Evolutionary conservation across 2,113 vertebrate species (phyloP).

Genomic region (Cepphus grylle): DNA sequence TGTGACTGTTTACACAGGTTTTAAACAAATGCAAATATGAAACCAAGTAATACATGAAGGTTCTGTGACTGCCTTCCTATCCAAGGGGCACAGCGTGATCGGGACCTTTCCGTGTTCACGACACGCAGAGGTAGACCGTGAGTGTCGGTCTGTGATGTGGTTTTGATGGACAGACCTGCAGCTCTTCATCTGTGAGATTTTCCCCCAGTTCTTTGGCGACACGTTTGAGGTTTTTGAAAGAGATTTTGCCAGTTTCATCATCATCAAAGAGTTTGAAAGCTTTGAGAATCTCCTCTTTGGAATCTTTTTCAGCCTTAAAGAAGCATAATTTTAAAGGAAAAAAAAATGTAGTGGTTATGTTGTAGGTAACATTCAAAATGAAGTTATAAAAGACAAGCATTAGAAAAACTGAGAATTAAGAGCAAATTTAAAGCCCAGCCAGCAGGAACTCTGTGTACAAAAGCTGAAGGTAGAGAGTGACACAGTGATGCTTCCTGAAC

Average conservation of each 20-base stretch:
- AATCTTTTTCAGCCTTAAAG: conserved; percentile 90
- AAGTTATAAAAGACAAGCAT: neutral
- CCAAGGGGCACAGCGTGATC: neutral
- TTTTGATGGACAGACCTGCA: conserved; percentile 78
- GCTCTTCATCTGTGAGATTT: conserved; percentile 90
- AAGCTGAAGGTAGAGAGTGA: neutral
- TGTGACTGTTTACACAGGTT: neutral
- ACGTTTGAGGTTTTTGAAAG: conserved; percentile 90
- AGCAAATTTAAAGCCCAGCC: neutral
- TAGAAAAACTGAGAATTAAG: neutral
- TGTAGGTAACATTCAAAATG: neutral
- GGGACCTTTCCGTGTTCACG: no score
- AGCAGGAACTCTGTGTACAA: neutral
- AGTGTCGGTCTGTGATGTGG: fast-evolving
- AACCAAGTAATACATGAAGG: neutral
- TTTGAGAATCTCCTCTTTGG: conserved; percentile 93
- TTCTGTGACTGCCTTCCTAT: neutral
- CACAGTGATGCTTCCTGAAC: neutral
- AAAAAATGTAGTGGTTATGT: neutral
- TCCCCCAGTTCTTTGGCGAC: conserved; percentile 92
- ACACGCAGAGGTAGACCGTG: no score
- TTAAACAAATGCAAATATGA: neutral
- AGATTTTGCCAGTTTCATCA: conserved; percentile 93
- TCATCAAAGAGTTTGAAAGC: conserved; percentile 94
- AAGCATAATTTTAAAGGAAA: neutral